These are phyloP conservation scores for Synchiropus splendidus DNA, from an alignment of 2,113 vertebrate genomes.

Conservation along the genomic window DNA sequence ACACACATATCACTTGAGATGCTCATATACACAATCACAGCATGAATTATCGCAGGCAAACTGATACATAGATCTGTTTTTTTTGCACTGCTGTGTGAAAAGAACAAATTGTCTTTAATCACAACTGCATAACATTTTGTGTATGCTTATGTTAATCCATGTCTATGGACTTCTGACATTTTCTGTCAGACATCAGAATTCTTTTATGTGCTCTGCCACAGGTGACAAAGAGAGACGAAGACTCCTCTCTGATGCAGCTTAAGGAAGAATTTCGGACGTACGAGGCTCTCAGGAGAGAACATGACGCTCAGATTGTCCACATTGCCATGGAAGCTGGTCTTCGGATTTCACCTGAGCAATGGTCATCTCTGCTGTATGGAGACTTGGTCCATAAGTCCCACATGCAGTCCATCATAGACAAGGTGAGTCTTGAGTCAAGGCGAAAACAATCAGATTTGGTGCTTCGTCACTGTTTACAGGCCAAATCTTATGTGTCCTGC, in stretches of 20 bases:
- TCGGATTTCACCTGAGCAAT: constrained; percentile 93
- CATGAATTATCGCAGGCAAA: too few species aligned
- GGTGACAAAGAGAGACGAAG: constrained; percentile 97
- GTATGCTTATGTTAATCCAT: too few species aligned
- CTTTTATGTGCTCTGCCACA: constrained; percentile 28
- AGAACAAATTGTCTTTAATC: neutral
- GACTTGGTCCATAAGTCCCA: constrained; percentile 97
- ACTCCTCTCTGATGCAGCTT: constrained; percentile 95
- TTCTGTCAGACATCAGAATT: too few species aligned
- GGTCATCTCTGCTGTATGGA: constrained; percentile 93
- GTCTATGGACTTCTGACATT: too few species aligned
- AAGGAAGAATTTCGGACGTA: constrained; percentile 95
- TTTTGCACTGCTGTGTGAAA: too few species aligned
- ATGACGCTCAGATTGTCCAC: constrained; percentile 94
- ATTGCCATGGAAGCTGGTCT: constrained; percentile 97
- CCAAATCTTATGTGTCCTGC: constrained; percentile 16
- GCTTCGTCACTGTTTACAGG: neutral
- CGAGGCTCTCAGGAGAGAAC: constrained; percentile 86
- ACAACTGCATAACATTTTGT: neutral
- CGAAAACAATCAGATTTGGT: too few species aligned
- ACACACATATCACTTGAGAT: too few species aligned
- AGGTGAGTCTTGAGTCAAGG: constrained; percentile 67
- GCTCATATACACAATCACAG: too few species aligned
- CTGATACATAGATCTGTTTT: too few species aligned
- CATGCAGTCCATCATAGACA: constrained; percentile 98